These are phyloP conservation scores for Artemisiospiza belli DNA, from an alignment of 2,113 vertebrate species.

Conservation along the genomic window DNA sequence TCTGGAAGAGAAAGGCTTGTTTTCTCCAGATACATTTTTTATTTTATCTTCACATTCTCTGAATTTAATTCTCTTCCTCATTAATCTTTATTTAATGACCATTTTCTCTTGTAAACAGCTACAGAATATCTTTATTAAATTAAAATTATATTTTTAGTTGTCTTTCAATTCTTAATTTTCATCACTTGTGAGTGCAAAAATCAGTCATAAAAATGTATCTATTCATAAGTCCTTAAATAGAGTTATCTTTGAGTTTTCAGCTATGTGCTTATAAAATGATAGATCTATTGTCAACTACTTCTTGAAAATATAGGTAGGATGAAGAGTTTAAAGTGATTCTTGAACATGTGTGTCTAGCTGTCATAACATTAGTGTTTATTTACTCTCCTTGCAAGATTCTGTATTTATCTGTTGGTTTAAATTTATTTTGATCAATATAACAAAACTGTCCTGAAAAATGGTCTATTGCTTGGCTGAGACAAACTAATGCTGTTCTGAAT, in stretches of 20 bases:
- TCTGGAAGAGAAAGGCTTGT: constrained; percentile 10
- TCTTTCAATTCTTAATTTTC: not conserved
- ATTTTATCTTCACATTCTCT: constrained; percentile 11
- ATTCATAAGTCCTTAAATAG: not conserved
- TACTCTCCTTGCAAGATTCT: not conserved
- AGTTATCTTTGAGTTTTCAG: not conserved
- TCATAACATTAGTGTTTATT: not conserved
- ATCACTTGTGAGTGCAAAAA: not conserved
- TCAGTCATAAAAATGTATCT: not conserved
- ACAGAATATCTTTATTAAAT: constrained; percentile 6
- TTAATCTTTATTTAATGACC: constrained; percentile 35
- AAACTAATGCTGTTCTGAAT: not conserved
- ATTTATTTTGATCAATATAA: not conserved
- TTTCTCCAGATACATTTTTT: constrained; percentile 21
- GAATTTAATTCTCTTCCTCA: not conserved
- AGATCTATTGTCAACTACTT: not conserved
- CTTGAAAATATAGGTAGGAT: not conserved
- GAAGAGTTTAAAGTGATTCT: not conserved
- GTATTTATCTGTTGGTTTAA: not conserved
- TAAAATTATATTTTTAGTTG: not conserved
- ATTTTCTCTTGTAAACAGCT: not conserved
- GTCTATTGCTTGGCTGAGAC: not conserved
- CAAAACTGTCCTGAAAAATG: not conserved
- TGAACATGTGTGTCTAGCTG: not conserved
- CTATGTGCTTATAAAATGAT: not conserved